Evolutionary conservation across 92 coral and sea anemone species (phyloP).

Genomic region (Epizoanthus ramosus): DNA sequence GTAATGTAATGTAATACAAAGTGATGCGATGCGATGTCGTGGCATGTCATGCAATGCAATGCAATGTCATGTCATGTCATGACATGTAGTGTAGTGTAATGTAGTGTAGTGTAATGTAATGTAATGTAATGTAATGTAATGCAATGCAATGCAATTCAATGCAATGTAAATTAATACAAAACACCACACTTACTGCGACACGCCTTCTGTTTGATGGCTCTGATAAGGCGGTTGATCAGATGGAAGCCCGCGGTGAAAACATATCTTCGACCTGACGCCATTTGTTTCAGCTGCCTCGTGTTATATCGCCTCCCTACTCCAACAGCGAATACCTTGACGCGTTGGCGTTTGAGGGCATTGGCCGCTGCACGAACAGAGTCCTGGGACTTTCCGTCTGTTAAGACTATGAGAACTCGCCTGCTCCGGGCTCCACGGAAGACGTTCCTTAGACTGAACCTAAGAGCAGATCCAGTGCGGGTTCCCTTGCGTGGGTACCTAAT

Average conservation of each 20-base stretch:
- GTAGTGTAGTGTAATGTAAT: neutral
- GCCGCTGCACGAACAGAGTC: conserved; percentile 77
- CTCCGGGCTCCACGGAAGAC: conserved; percentile 63
- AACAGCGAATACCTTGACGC: conserved; percentile 72
- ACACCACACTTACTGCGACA: conserved; percentile 54
- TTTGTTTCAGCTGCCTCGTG: conserved; percentile 58
- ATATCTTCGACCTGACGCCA: conserved; percentile 72
- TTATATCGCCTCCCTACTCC: conserved; percentile 73
- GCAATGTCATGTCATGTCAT: neutral
- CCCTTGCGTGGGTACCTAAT: conserved; percentile 93
- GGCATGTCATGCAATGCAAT: neutral
- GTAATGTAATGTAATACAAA: neutral
- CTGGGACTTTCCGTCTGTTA: conserved; percentile 86
- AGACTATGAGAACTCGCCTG: conserved; percentile 60
- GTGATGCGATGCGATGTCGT: no score
- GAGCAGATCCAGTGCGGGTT: conserved; percentile 84
- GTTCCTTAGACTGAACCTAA: conserved; percentile 58
- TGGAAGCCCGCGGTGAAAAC: conserved; percentile 70
- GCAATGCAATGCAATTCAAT: neutral
- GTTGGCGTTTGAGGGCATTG: conserved; percentile 47
- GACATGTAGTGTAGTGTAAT: neutral
- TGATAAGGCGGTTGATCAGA: conserved; percentile 57
- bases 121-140: no score
- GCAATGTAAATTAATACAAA: neutral
- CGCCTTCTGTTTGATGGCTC: conserved; percentile 61